A percentile compares a stretch with the other conserved stretches of the same genome.
Conservation (phyloP, 1,140 invertebrate genomes). For the Cydia amplana region DNA sequence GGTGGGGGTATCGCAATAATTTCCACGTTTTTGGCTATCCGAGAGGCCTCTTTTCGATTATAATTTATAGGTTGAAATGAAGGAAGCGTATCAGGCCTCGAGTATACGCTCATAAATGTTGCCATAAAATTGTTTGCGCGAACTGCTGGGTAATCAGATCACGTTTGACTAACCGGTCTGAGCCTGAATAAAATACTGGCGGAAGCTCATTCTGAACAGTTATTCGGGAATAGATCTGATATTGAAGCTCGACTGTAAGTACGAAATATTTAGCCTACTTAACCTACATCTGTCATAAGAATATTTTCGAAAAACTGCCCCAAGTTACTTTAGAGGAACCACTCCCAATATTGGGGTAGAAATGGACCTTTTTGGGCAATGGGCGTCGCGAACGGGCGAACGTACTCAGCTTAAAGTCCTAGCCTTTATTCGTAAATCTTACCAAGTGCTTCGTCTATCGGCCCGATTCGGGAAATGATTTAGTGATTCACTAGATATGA, state of each 20-base stretch:
- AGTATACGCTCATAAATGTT: slow-evolving; percentile 69
- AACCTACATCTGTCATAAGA: not conserved
- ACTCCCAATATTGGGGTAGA: not conserved
- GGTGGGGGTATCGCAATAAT: slow-evolving; percentile 63
- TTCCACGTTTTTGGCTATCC: slow-evolving; percentile 70
- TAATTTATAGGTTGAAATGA: slow-evolving; percentile 69
- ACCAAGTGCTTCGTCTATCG: not conserved
- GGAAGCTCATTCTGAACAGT: not conserved
- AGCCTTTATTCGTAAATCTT: not conserved
- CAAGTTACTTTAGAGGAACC: not conserved
- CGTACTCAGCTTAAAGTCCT: not conserved
- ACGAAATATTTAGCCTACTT: too few relatives aligned
- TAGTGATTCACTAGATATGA: too few relatives aligned
- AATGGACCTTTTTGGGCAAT: slow-evolving; percentile 10
- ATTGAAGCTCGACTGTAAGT: too few relatives aligned
- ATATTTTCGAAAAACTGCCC: slow-evolving; percentile 7
- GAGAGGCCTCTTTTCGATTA: slow-evolving; percentile 69
- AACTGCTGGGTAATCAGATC: slow-evolving; percentile 57
- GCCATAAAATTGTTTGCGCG: slow-evolving; percentile 71
- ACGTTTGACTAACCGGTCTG: slow-evolving; percentile 45
- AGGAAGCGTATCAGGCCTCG: slow-evolving; percentile 43
- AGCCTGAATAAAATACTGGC: slow-evolving; percentile 5
- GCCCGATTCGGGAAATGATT: too few relatives aligned
- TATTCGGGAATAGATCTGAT: too few relatives aligned
- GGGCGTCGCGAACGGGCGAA: not conserved